Base-by-base conservation (phyloP, 2,797 vertebrate species). In the Parauchenoglanis punctatus region DNA sequence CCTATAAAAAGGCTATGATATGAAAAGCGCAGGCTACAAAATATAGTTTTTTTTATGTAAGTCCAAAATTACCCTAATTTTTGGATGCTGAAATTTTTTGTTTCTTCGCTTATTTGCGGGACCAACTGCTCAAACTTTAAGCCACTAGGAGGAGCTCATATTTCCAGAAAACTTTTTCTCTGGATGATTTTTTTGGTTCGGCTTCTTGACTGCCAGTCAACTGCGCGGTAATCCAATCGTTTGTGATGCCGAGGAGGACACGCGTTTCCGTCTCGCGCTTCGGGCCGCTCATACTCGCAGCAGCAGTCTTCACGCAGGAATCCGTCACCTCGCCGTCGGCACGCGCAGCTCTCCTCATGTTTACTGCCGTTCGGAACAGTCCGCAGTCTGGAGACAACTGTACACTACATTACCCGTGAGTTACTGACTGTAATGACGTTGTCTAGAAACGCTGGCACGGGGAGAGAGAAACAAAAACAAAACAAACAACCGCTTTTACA, bases 101-200 rank as follows among this genome's bases (percentile, higher is more conserved):
- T 7, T 89, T 70, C 67, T 89, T 70, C 67, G 84, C 70, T 72
- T 54, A 44, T 84, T 46, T 76, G 46, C n/a, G 35, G 35, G 7
- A 40, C 20, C 40, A 58, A 3, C 46, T 49, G 78, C 68, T 73
- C 80, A 65, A 70, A 12, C 5, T 44, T 58, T 58, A 10, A 11
- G 13, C 93, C 95, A 80, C 90, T 58, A 87, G 94, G 93, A 86
- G 94, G 94, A 93, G 94, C 90, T 85, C 90, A 84, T 8, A 76
- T 87, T 70, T 87, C 88, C 88, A 31, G 63, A 85, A 86, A 87
- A 81, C 77, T 70, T 88, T 83, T 83, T 65, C 46, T 65, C 40
- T 63, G 81, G 86, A 87, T 85, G 58, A 56, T 58, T 84, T 81
- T 88, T 65, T 81, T 49, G 23, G 81, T 91, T 90, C 87, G 63